Base-by-base conservation (phyloP, 1,140 invertebrate genomes). In the Drosophila busckii region DNA sequence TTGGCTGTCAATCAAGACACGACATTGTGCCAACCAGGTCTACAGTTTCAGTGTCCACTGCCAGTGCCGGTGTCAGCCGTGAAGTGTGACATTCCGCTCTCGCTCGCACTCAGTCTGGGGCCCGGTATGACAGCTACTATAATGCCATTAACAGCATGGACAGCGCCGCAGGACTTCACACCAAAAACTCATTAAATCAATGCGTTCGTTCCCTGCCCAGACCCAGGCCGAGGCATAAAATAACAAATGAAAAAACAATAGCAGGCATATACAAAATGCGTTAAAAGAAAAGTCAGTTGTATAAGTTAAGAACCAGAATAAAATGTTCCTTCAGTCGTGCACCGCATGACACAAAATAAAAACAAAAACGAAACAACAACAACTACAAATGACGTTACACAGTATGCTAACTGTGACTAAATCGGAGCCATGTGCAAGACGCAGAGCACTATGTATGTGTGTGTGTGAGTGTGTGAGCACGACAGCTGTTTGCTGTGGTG, bases 101-200 rank as follows among this genome's bases (percentile, higher is more conserved):
- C n/a, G n/a, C n/a, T n/a, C n/a, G n/a, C n/a, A n/a, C n/a, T n/a
- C n/a, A n/a, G n/a, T n/a, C n/a, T n/a, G n/a, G 46, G 29, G 49
- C 41, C 35, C 50, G 40, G 66, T 70, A 49, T 78, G 71, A 80
- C 62, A 56, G 63, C 71, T 78, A 64, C 71, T 64, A 67, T 80
- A 78, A 80, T 73, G 49, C 73, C 54, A 68, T 80, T 49, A 60
- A 59, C 60, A 78, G 73, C 48, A 60, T 53, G 58, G 62, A 49
- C 62, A 68, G 53, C 71, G 37, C 71, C 68, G 35, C 73, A 68
- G 71, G 71, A 68, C 53, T 78, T 78, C 71, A 73, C 71, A 59
- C 71, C 63, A 49, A 80, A 78, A 78, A 78, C 71, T 78, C 71
- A 73, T 80, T 78, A 78, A 78, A 80, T 80, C 68, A 46, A 54